Evolutionary conservation across 2,888 invertebrate species (phyloP).

Genomic region (Tineola bisselliella): DNA sequence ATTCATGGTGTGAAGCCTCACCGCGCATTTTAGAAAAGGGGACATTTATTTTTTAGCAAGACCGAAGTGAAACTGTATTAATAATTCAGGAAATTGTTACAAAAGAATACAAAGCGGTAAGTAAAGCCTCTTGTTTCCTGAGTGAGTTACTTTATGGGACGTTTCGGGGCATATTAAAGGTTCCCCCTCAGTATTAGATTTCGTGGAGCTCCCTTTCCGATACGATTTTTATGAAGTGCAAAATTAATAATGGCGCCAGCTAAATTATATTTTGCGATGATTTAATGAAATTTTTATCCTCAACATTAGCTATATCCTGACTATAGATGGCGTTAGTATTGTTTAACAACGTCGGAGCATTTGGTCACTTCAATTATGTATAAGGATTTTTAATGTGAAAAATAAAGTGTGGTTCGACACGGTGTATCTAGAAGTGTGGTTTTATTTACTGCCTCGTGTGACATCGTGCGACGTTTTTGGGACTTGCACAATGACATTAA

Average conservation of each 20-base stretch:
- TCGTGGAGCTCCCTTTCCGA: constrained; percentile 16
- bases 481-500: too few relatives aligned
- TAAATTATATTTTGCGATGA: not conserved
- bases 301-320: too few relatives aligned
- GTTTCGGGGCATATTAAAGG: constrained; percentile 34
- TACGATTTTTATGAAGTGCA: not conserved
- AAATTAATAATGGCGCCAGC: not conserved
- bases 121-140: constrained; percentile 34
- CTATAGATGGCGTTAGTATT: too few relatives aligned
- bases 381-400: too few relatives aligned
- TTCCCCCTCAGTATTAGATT: constrained; percentile 34
- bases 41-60: constrained; percentile 42
- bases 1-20: not conserved
- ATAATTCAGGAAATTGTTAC: constrained; percentile 58
- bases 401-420: too few relatives aligned
- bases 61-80: constrained; percentile 36
- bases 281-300: too few relatives aligned
- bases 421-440: too few relatives aligned
- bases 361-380: too few relatives aligned
- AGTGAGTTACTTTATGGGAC: constrained; percentile 27
- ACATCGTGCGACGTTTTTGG: too few relatives aligned
- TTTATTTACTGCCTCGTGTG: too few relatives aligned
- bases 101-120: constrained; percentile 48
- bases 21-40: constrained; percentile 19
- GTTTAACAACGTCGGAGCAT: too few relatives aligned